Conservation (phyloP, 2,797 vertebrate genomes). For the Anniella stebbinsi region DNA sequence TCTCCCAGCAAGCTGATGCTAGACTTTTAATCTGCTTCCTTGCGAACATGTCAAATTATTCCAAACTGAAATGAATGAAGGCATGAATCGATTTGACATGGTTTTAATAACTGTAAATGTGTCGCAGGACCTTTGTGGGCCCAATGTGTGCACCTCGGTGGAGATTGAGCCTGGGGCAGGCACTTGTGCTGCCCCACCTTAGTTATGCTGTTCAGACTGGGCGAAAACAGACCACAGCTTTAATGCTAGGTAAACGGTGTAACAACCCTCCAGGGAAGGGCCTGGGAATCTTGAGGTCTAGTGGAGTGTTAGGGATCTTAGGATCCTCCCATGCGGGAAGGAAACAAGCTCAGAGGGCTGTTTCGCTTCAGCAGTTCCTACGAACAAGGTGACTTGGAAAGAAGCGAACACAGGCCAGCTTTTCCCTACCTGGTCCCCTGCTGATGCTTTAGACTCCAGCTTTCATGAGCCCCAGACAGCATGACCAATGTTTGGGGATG, state of each 20-base stretch:
- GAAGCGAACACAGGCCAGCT: not conserved
- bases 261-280: not conserved
- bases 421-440: too few relatives aligned
- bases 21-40: slow-evolving; percentile 12
- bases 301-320: not conserved
- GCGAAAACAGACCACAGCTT: not conserved
- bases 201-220: not conserved
- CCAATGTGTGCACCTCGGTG: not conserved
- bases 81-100: not conserved
- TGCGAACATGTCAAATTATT: not conserved
- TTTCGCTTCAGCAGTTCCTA: not conserved
- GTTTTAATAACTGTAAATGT: not conserved
- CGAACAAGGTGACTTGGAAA: not conserved
- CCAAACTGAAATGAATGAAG: not conserved
- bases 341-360: not conserved
- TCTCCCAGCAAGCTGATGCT: not conserved
- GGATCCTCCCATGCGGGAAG: not conserved
- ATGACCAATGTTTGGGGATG: too few relatives aligned
- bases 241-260: not conserved
- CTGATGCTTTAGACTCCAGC: too few relatives aligned
- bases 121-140: not conserved
- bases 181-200: not conserved
- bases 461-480: too few relatives aligned
- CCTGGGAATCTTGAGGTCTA: not conserved
- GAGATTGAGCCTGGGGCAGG: not conserved